Conservation (phyloP, 2,113 vertebrate genomes). For the Rostratula benghalensis region DNA sequence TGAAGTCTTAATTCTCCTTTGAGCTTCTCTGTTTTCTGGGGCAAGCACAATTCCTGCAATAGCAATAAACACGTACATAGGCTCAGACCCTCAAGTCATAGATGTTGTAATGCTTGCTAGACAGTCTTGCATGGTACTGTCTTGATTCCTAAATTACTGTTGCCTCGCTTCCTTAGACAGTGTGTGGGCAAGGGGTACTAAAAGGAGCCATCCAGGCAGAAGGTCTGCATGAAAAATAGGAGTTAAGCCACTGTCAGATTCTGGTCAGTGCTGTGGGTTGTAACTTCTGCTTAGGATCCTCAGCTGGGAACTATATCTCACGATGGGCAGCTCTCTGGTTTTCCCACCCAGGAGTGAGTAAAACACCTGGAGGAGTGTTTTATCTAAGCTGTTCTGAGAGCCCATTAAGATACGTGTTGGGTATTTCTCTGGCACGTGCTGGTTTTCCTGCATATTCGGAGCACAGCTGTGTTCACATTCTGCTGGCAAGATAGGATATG, state of each 20-base stretch:
- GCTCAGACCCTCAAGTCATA: not conserved
- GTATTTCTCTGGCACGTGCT: not conserved
- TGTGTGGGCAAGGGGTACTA: not conserved
- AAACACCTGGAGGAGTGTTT: not conserved
- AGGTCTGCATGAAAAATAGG: not conserved
- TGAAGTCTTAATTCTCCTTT: not conserved
- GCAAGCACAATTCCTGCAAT: not conserved
- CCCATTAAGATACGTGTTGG: not conserved
- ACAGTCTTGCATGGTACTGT: not conserved
- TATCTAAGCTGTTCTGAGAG: not conserved
- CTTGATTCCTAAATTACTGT: not conserved
- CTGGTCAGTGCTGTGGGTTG: not conserved
- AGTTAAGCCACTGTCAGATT: not conserved
- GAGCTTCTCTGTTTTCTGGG: not conserved
- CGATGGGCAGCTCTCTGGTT: not conserved
- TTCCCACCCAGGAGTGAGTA: not conserved
- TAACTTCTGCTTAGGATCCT: not conserved
- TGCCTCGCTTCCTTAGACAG: not conserved
- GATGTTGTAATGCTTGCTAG: not conserved
- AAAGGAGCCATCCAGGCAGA: not conserved
- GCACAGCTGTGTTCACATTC: not conserved
- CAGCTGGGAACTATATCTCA: not conserved
- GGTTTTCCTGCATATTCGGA: not conserved
- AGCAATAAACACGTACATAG: not conserved
- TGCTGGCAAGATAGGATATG: not conserved